Base-by-base conservation (phyloP, 2,888 invertebrate genomes). In the Myopa testacea region DNA sequence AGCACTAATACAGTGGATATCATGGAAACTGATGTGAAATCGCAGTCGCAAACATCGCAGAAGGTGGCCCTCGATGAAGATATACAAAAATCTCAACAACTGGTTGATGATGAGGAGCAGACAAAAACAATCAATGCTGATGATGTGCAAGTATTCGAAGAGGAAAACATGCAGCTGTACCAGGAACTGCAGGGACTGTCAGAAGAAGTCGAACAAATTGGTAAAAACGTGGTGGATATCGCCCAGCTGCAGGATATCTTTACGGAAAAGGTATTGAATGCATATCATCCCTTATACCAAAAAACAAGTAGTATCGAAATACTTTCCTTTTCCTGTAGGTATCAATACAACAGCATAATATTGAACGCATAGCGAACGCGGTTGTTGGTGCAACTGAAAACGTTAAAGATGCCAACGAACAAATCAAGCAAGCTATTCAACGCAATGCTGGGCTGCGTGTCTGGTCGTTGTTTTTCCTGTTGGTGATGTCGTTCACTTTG, bases 361-460 rank as follows among this genome's bases (percentile, higher is more conserved):
- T 99, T 82, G 97, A 98, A 84, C 91, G 95, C 82, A 95, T 99
- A 88, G 93, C 95, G 58, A 95, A 94, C 76, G 95, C 95, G 7
- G 96, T 98, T 1, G 94, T 97, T 34, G 95, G 96, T 0, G 93
- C 98, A 0, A 98, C 98, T 0, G 98, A 98, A 89, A 98, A 98
- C 90, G 95, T 99, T 19, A 95, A 95, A 86, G 96, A 96, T 89
- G 99, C 97, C 0, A 99, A 99, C 90, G 98, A 98, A 85, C 98
- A 98, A 90, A 96, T 99, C 75, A 92, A 98, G 82, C 96, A 98
- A 90, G 98, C 99, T 0, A 98, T 99, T 85, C 97, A 98, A 89
- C 93, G 98, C 81, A 98, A 98, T 90, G 99, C 99, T 1, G 97
- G 98, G 0, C 92, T 98, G 60, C 92, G 99, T 83, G 97, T 98